Evolutionary conservation across 2,113 vertebrate species (phyloP).

Genomic region (Strigops habroptila): DNA sequence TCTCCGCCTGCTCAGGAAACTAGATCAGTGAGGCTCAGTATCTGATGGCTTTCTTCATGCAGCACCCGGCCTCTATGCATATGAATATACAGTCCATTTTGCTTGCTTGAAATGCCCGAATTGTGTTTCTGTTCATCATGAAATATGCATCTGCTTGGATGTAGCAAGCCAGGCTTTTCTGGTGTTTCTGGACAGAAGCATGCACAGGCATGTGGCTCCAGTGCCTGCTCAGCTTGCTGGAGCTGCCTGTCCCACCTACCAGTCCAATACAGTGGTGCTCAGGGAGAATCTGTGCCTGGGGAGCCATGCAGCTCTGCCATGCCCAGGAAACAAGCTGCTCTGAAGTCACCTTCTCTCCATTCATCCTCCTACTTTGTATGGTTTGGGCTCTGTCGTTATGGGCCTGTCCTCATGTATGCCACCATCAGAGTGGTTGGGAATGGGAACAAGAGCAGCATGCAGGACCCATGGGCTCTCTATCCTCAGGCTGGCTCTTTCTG

Average conservation of each 20-base stretch:
- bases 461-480: fast-evolving
- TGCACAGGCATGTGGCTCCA: fast-evolving
- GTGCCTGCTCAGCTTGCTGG: not conserved
- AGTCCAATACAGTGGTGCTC: fast-evolving
- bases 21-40: not conserved
- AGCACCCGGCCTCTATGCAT: not conserved
- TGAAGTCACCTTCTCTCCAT: not conserved
- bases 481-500: not conserved
- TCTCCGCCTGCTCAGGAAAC: not conserved
- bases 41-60: not conserved
- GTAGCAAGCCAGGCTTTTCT: not conserved
- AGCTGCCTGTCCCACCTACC: not conserved
- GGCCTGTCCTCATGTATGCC: not conserved
- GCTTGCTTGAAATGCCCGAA: not conserved
- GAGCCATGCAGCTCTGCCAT: not conserved
- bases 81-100: not conserved
- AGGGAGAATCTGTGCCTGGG: not conserved
- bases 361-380: not conserved
- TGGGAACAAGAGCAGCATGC: not conserved
- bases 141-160: not conserved
- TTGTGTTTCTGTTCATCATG: not conserved
- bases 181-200: not conserved
- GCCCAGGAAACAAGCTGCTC: not conserved
- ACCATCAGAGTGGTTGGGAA: not conserved
- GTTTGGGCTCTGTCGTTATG: not conserved